Conservation (phyloP, 2,113 vertebrate species). For the Centropus unirufus region DNA sequence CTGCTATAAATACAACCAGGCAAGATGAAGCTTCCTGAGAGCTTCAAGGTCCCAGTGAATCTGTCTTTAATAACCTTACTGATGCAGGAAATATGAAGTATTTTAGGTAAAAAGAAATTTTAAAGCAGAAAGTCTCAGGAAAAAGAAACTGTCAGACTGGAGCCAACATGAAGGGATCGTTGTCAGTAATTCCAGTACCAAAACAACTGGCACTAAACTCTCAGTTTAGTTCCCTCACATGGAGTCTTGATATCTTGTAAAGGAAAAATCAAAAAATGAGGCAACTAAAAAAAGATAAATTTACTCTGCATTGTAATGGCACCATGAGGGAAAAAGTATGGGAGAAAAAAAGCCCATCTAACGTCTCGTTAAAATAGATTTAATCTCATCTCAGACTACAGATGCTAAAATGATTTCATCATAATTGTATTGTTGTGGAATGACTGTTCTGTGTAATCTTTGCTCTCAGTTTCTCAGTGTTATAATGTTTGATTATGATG, state of each 20-base stretch:
- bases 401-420: slow-evolving; percentile 67
- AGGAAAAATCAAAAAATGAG: slow-evolving; percentile 12
- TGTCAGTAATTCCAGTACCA: neutral
- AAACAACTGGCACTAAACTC: neutral
- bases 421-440: slow-evolving; percentile 68
- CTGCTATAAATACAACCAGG: neutral
- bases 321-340: slow-evolving; percentile 7
- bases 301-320: neutral
- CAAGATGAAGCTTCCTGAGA: neutral
- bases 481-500: slow-evolving; percentile 56
- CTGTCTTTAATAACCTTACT: neutral
- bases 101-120: accelerated
- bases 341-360: slow-evolving; percentile 36
- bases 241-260: neutral
- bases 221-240: neutral
- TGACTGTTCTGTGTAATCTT: slow-evolving; percentile 36
- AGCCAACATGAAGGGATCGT: neutral
- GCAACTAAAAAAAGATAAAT: neutral
- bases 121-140: neutral
- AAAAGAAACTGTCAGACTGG: neutral
- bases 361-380: slow-evolving; percentile 51
- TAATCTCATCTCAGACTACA: slow-evolving; percentile 60
- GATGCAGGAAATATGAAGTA: neutral
- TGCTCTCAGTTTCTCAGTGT: slow-evolving; percentile 4
- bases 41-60: neutral